phyloP scores from a whole-genome alignment of 2,888 invertebrate species.

The Apodemia zela region DNA sequence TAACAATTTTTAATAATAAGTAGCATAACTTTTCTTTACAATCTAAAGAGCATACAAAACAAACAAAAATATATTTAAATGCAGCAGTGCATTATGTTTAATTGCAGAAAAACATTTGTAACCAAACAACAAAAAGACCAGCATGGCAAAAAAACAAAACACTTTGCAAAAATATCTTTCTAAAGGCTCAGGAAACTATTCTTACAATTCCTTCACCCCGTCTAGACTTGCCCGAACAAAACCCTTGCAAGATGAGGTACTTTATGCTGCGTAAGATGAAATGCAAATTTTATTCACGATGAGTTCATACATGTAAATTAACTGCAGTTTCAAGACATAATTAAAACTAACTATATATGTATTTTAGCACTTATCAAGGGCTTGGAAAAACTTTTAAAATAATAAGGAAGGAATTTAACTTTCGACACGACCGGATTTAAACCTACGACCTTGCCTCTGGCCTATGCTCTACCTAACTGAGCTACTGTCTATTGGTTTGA shows the following conservation, averaged over 20 bases:
- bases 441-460: too few relatives aligned
- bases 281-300: constrained; percentile 19
- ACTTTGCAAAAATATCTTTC: constrained; percentile 16
- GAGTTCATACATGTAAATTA: background rate
- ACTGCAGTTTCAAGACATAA: background rate
- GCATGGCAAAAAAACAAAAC: background rate
- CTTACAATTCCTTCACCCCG: constrained; percentile 31
- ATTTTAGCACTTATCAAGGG: too few relatives aligned
- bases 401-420: too few relatives aligned
- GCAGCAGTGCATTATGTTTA: constrained; percentile 2
- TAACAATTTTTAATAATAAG: too few relatives aligned
- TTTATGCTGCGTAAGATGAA: constrained; percentile 28
- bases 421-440: too few relatives aligned
- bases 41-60: too few relatives aligned
- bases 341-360: background rate
- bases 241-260: constrained; percentile 41
- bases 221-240: constrained; percentile 51
- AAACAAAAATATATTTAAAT: background rate
- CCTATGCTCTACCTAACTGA: too few relatives aligned
- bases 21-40: too few relatives aligned
- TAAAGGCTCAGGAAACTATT: constrained; percentile 15
- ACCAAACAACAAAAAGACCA: constrained; percentile 9
- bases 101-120: constrained; percentile 10
- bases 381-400: too few relatives aligned
- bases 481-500: too few relatives aligned